Evolutionary conservation across 2,113 vertebrate species (phyloP).

Genomic region (Pan paniscus): DNA sequence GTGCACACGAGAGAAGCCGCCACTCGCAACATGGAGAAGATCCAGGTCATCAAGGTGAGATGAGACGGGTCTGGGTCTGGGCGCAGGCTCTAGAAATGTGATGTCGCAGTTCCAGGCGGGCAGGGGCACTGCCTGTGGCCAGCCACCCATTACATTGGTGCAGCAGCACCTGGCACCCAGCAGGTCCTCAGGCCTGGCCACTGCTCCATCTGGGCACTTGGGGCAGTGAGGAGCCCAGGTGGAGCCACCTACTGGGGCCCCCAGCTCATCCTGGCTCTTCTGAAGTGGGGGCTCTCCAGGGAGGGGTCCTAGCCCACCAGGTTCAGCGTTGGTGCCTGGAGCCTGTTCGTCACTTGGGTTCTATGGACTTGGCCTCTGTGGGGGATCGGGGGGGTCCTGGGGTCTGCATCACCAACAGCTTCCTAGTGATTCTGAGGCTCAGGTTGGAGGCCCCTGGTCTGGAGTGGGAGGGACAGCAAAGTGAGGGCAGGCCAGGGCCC

Average conservation of each 20-base stretch:
- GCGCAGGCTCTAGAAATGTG: not conserved
- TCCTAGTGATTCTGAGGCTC: not conserved
- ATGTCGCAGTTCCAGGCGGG: accelerated
- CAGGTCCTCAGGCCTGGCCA: not conserved
- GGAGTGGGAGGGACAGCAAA: not conserved
- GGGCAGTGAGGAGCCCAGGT: not conserved
- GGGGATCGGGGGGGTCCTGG: not conserved
- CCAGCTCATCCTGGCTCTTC: not conserved
- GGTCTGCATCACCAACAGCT: not conserved
- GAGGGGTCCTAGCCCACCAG: not conserved
- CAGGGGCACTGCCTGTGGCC: not conserved
- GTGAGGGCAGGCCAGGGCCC: not conserved
- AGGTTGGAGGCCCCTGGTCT: not conserved
- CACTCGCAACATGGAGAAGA: slow-evolving; percentile 98
- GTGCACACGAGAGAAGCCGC: slow-evolving; percentile 98
- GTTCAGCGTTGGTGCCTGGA: not conserved
- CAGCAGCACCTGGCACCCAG: not conserved
- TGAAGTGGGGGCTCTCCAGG: not conserved
- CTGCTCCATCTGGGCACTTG: not conserved
- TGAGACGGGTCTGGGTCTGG: not conserved
- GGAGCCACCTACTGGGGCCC: accelerated
- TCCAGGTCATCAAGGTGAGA: slow-evolving; percentile 98
- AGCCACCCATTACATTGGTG: too few species aligned
- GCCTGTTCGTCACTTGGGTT: not conserved
- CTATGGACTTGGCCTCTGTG: not conserved